Percentiles rank a stretch among this genome's conserved stretches.
These are phyloP conservation scores for Apistogramma diplotaenia DNA, from an alignment of 2,113 vertebrate genomes.

Conservation along the genomic window DNA sequence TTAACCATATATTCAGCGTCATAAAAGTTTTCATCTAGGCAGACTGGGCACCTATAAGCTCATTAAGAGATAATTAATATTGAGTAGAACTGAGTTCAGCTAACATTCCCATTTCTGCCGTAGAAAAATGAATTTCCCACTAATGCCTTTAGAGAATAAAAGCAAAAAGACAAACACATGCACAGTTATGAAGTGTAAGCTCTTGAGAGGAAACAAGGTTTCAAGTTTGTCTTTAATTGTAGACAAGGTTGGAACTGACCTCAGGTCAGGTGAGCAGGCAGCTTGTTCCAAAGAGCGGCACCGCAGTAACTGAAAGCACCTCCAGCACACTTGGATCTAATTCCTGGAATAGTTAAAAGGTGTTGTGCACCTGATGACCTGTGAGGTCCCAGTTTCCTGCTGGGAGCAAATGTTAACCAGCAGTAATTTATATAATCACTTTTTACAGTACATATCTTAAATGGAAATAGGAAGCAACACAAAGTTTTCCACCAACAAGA, in stretches of 20 bases:
- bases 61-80: too few relatives aligned
- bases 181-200: background rate
- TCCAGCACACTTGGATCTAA: background rate
- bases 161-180: background rate
- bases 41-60: too few relatives aligned
- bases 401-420: background rate
- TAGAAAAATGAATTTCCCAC: too few relatives aligned
- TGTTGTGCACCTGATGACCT: background rate
- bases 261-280: background rate
- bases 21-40: too few relatives aligned
- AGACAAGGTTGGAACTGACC: background rate
- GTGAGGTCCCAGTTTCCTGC: background rate
- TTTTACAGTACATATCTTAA: background rate
- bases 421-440: background rate
- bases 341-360: background rate
- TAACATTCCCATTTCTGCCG: too few relatives aligned
- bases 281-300: background rate
- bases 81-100: too few relatives aligned
- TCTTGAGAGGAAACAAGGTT: background rate
- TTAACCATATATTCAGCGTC: too few relatives aligned
- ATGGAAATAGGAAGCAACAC: background rate
- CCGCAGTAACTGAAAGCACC: background rate
- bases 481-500: background rate
- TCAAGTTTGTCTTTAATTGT: background rate
- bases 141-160: too few relatives aligned